Percentiles rank a stretch among this genome's conserved stretches.
These are phyloP conservation scores for Megaleporinus macrocephalus DNA, from an alignment of 2,113 vertebrate species.

Conservation along the genomic window DNA sequence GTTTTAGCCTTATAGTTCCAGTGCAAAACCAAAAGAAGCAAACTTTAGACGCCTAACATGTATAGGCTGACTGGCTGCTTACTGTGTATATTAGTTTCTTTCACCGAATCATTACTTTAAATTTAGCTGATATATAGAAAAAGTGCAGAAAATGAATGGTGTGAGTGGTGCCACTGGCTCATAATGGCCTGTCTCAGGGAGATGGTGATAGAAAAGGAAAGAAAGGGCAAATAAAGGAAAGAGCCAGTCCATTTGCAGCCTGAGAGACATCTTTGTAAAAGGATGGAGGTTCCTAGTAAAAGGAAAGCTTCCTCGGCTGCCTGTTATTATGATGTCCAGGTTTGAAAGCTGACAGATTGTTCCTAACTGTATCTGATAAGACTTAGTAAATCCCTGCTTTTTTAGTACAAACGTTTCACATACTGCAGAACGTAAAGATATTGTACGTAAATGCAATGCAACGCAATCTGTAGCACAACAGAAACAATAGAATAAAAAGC, in stretches of 20 bases:
- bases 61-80: too few species aligned
- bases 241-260: not conserved
- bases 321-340: too few species aligned
- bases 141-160: not conserved
- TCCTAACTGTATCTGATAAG: not conserved
- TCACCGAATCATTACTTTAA: not conserved
- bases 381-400: not conserved
- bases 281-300: not conserved
- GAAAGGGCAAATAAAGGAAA: not conserved
- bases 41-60: too few species aligned
- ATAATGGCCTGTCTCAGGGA: not conserved
- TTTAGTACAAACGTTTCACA: too few species aligned
- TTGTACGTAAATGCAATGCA: too few species aligned
- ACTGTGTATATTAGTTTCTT: not conserved
- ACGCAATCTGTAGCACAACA: too few species aligned
- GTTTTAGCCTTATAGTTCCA: too few species aligned
- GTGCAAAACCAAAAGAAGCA: too few species aligned
- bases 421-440: too few species aligned
- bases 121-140: not conserved
- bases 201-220: not conserved
- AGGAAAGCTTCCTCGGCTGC: not conserved
- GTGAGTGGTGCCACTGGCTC: not conserved
- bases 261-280: not conserved
- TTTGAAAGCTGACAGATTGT: not conserved
- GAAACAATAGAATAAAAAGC: too few species aligned